Evolutionary conservation across 2,797 vertebrate genomes (phyloP), one percentile per base, ranked within the genome.

Genomic region (Tokudaia muenninki): DNA sequence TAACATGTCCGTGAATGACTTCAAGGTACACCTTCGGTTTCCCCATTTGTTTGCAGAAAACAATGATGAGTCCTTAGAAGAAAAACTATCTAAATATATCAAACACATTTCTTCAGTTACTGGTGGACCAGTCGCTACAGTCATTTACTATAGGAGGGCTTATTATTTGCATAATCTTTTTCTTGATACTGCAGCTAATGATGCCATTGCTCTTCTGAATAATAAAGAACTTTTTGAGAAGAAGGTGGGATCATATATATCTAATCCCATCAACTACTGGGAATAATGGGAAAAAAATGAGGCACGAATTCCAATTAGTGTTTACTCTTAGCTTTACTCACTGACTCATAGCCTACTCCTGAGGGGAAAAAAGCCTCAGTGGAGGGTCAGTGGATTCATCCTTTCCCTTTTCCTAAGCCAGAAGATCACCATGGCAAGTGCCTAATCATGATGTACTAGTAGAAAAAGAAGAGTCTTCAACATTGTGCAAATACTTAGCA

Each of bases 121-220:
- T 29, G 65, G 84, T 37, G 84, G 84, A 6, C 65, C 65, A 11
- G 0, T 37, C 10, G 47, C 47, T 72, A 0, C 22, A 1, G 0
- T 0, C 13, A 14, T 52, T 26, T 87, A 87, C 24, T 87, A 3
- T 6, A 0, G 1, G 0, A 87, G 26, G 34, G 12, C 65, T 37
- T 87, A 55, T 8, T 87, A 37, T 87, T 29, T 72, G 34, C 65
- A 55, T 3, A 72, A 55, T 55, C 47, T 72, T 0, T 87, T 87
- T 55, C 34, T 87, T 55, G 84, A 87, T 17, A 2, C 84, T 37
- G 84, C 65, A 37, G 84, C 84, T 52, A 87, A 55, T 72, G 84
- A 87, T 29, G 65, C 47, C 47, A 72, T 55, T 10, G 84, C 65
- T 87, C 84, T 87, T 47, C 84, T 87, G 5, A 72, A 87, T 11